Evolutionary conservation across 37 sponge, comb jelly and placozoan species (phyloP).

Genomic region (Crambe crambe): DNA sequence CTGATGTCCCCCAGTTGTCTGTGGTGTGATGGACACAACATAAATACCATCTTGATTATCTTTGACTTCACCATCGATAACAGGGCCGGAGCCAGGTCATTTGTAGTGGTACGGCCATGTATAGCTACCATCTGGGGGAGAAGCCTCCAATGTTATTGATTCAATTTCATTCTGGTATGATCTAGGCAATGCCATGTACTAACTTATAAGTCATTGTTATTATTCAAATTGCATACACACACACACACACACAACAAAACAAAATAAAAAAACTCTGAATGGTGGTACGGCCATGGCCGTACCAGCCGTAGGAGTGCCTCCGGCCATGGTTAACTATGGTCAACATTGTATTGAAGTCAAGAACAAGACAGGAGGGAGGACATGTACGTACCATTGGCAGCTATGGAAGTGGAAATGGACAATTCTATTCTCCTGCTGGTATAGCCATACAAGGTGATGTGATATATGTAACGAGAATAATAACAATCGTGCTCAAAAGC

Average conservation of each 20-base stretch:
- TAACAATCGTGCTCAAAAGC: conserved; percentile 33
- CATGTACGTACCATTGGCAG: conserved; percentile 3
- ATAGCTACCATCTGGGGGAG: no score
- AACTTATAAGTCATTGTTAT: no score
- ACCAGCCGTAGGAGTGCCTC: no score
- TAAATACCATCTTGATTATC: conserved; percentile 32
- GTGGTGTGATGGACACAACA: conserved; percentile 4
- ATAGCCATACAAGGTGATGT: conserved; percentile 38
- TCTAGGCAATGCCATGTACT: no score
- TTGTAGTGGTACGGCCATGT: no score
- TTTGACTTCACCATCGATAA: not conserved
- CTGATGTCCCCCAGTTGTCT: conserved; percentile 18
- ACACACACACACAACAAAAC: no score
- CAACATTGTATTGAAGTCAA: conserved; percentile 21
- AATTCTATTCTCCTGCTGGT: conserved; percentile 24
- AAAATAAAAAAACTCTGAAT: not conserved
- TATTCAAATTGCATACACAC: no score
- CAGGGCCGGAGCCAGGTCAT: no score
- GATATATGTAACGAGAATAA: conserved; percentile 39
- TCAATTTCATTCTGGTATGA: no score
- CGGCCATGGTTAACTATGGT: conserved; percentile 2
- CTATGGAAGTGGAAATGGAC: conserved; percentile 38
- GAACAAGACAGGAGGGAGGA: not conserved
- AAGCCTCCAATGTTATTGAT: no score
- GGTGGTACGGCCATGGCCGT: no score